A percentile compares a stretch with the other conserved stretches of the same genome.
phyloP scores from a whole-genome alignment of 2,113 vertebrate genomes.

The Silurus meridionalis region DNA sequence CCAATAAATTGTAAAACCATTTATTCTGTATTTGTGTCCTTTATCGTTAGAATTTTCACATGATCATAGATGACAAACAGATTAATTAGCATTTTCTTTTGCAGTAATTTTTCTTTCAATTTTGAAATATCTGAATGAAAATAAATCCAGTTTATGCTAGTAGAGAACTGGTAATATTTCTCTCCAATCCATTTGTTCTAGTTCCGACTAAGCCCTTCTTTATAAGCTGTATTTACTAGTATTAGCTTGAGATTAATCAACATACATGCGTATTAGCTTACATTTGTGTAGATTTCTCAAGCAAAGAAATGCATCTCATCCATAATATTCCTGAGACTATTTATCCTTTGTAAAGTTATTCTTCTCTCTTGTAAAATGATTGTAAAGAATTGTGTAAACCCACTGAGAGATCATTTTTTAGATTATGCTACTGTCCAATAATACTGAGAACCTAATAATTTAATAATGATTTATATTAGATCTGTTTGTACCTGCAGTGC shows the following conservation, averaged over 20 bases:
- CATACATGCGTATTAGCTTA: neutral
- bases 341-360: neutral
- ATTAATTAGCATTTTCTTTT: neutral
- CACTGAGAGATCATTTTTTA: neutral
- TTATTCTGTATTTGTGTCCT: neutral
- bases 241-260: too few species aligned
- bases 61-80: neutral
- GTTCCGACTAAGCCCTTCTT: neutral
- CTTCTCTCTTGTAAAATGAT: neutral
- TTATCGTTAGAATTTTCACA: neutral
- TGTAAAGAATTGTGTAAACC: neutral
- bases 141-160: neutral
- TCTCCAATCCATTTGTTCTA: neutral
- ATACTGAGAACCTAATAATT: neutral
- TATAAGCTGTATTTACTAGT: too few species aligned
- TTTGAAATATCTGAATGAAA: neutral
- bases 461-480: neutral
- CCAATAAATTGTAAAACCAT: neutral
- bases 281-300: neutral
- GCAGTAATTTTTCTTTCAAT: neutral
- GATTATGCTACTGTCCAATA: neutral
- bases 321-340: neutral
- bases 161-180: neutral
- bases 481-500: conserved; percentile 86
- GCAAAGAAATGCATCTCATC: neutral